These are phyloP conservation scores for Lepus townsendii DNA, from an alignment of 2,797 vertebrate genomes.

Conservation along the genomic window DNA sequence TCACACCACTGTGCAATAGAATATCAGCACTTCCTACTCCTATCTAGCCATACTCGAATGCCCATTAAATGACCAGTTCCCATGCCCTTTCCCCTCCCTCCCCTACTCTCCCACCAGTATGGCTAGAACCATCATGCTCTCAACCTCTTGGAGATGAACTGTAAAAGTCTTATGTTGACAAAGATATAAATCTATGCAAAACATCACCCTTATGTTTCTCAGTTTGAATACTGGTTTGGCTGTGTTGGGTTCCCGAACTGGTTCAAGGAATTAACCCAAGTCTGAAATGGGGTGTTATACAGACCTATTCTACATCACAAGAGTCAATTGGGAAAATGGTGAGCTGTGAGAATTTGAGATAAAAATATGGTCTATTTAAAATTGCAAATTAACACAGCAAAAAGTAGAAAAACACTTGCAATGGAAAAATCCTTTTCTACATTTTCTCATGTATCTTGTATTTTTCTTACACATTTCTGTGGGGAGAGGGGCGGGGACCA, in stretches of 20 bases:
- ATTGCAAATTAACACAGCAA: background rate
- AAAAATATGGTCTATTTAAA: background rate
- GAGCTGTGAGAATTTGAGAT: background rate
- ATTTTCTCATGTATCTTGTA: background rate
- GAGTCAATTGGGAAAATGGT: background rate
- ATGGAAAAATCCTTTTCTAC: background rate
- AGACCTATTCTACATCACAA: background rate
- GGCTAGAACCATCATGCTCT: no score
- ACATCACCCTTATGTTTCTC: background rate
- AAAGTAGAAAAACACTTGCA: background rate
- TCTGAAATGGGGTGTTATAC: background rate
- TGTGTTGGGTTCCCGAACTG: background rate
- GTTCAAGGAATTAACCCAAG: background rate
- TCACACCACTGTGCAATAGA: no score
- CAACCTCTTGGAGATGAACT: background rate
- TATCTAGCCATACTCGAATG: no score
- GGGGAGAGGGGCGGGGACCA: background rate
- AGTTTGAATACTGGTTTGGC: background rate
- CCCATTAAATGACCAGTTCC: no score
- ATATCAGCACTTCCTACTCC: no score
- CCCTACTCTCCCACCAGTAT: no score
- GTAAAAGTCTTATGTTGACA: slow-evolving; percentile 27
- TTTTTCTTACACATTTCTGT: background rate
- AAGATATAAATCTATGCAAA: background rate
- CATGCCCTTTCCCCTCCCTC: no score